Conservation (phyloP, 2,888 invertebrate species). For the Melinopterus prodromus region DNA sequence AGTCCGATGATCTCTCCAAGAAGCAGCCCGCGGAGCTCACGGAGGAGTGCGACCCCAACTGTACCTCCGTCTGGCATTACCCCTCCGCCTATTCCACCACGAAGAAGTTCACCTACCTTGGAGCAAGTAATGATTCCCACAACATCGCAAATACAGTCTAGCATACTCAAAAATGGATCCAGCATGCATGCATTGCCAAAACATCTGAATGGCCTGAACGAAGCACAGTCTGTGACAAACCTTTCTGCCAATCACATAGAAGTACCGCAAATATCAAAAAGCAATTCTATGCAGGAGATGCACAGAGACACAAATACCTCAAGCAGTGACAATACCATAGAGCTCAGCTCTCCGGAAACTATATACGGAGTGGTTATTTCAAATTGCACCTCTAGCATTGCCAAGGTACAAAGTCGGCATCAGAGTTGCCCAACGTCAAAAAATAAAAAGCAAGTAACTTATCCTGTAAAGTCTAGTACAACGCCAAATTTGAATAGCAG, state of each 20-base stretch:
- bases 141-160: slow-evolving; percentile 43
- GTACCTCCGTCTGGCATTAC: slow-evolving; percentile 51
- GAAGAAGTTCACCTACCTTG: slow-evolving; percentile 65
- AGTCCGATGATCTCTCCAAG: slow-evolving; percentile 68
- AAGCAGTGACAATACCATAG: slow-evolving; percentile 46
- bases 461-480: slow-evolving; percentile 66
- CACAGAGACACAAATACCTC: slow-evolving; percentile 44
- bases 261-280: slow-evolving; percentile 53
- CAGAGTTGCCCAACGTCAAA: slow-evolving; percentile 57
- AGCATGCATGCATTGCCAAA: slow-evolving; percentile 27
- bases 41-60: slow-evolving; percentile 58
- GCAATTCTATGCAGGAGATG: slow-evolving; percentile 58
- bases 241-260: slow-evolving; percentile 49
- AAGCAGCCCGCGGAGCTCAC: slow-evolving; percentile 63
- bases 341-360: slow-evolving; percentile 74
- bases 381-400: slow-evolving; percentile 61
- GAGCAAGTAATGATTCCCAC: slow-evolving; percentile 51
- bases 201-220: slow-evolving; percentile 47
- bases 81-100: slow-evolving; percentile 72
- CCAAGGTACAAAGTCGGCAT: slow-evolving; percentile 53
- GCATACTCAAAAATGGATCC: slow-evolving; percentile 41
- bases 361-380: slow-evolving; percentile 77
- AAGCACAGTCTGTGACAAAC: slow-evolving; percentile 55
- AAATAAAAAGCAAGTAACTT: slow-evolving; percentile 58
- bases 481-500: slow-evolving; percentile 65